These are phyloP conservation scores for Physocephala rufipes DNA, from an alignment of 2,888 invertebrate genomes.

Conservation along the genomic window DNA sequence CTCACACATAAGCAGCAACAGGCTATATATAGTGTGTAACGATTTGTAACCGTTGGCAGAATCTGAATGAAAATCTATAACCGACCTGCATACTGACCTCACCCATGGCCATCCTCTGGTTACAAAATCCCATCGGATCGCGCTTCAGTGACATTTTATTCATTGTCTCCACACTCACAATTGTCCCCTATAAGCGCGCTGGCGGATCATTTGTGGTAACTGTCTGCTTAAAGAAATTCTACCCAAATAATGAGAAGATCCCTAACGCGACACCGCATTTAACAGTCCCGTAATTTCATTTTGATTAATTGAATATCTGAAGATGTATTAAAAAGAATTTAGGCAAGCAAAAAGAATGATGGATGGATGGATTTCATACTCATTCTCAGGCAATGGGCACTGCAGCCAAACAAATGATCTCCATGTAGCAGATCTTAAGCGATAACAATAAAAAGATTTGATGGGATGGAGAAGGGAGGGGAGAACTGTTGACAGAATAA, in stretches of 20 bases:
- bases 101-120: background rate
- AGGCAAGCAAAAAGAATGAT: conserved; percentile 12
- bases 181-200: conserved; percentile 28
- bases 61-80: conserved; percentile 2
- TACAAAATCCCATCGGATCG: background rate
- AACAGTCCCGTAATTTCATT: conserved; percentile 30
- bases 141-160: background rate
- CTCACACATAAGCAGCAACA: background rate
- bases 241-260: conserved; percentile 22
- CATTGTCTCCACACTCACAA: conserved; percentile 2
- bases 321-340: conserved; percentile 35
- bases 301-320: conserved; percentile 36
- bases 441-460: background rate
- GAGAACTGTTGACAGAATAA: conserved; percentile 23
- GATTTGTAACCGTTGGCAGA: background rate
- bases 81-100: conserved; percentile 30
- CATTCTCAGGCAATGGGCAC: background rate
- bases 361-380: conserved; percentile 18
- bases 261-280: conserved; percentile 25
- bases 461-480: conserved; percentile 9
- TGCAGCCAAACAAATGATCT: background rate
- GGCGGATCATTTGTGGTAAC: background rate
- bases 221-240: background rate
- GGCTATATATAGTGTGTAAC: background rate
- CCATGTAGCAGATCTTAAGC: background rate